A percentile compares a stretch with the other conserved stretches of the same genome.
These are phyloP conservation scores for Protonemura montana DNA, from an alignment of 2,888 invertebrate species.

Conservation along the genomic window DNA sequence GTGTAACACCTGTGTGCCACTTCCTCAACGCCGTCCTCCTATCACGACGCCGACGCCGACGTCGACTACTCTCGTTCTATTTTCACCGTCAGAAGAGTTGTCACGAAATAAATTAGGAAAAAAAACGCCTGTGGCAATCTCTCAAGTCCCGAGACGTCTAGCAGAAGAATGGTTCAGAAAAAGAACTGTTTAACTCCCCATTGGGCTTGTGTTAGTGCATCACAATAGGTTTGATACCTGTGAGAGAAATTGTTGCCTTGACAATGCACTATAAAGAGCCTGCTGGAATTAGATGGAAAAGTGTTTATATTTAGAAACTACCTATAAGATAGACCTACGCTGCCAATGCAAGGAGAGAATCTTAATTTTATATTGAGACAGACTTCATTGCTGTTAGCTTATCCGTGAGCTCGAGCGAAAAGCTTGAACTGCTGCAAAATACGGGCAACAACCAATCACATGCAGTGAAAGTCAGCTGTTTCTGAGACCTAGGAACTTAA, in stretches of 20 bases:
- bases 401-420: too few relatives aligned
- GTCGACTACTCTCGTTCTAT: not conserved
- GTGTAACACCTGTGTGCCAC: not conserved
- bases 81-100: not conserved
- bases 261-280: not conserved
- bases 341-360: not conserved
- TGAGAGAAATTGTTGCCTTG: not conserved
- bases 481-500: too few relatives aligned
- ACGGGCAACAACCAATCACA: too few relatives aligned
- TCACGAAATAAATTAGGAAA: not conserved
- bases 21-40: conserved; percentile 3
- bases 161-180: not conserved
- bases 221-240: not conserved
- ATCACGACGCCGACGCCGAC: not conserved
- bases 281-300: not conserved
- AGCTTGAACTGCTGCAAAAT: too few relatives aligned
- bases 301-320: not conserved
- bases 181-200: not conserved
- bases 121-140: not conserved
- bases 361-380: not conserved
- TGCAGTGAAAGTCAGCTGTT: too few relatives aligned
- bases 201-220: not conserved
- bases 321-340: not conserved
- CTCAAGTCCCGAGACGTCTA: not conserved
- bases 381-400: too few relatives aligned